phyloP scores from a whole-genome alignment of 2,113 vertebrate genomes.

The Neofelis nebulosa region DNA sequence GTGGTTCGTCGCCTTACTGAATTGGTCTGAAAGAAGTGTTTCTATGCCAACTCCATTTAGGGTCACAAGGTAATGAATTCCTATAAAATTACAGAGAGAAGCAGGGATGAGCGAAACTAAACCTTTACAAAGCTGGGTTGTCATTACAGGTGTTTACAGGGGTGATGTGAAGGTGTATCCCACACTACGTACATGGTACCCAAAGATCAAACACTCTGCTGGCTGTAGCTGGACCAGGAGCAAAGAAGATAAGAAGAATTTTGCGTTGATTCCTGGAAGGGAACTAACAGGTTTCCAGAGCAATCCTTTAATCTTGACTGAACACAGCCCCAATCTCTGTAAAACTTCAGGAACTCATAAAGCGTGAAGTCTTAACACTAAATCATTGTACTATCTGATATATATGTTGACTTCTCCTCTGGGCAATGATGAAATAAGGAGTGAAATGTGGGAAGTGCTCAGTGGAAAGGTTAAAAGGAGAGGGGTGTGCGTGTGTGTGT shows the following conservation, averaged over 20 bases:
- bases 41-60: not conserved
- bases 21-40: not conserved
- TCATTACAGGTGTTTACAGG: not conserved
- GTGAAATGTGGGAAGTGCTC: not conserved
- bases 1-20: not conserved
- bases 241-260: not conserved
- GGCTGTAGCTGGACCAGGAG: rapidly evolving
- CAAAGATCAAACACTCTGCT: not conserved
- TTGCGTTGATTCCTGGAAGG: no score
- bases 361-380: not conserved
- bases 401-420: not conserved
- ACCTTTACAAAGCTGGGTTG: not conserved
- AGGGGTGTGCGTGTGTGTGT: not conserved
- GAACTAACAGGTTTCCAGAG: not conserved
- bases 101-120: not conserved
- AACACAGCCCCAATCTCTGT: not conserved
- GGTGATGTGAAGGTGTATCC: rapidly evolving
- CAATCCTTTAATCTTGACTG: not conserved
- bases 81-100: not conserved
- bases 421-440: not conserved
- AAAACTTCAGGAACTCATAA: not conserved
- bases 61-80: not conserved
- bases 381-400: not conserved
- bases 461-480: not conserved
- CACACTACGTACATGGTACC: rapidly evolving